Conservation (phyloP, 2,113 vertebrate species). For the Chauna torquata region DNA sequence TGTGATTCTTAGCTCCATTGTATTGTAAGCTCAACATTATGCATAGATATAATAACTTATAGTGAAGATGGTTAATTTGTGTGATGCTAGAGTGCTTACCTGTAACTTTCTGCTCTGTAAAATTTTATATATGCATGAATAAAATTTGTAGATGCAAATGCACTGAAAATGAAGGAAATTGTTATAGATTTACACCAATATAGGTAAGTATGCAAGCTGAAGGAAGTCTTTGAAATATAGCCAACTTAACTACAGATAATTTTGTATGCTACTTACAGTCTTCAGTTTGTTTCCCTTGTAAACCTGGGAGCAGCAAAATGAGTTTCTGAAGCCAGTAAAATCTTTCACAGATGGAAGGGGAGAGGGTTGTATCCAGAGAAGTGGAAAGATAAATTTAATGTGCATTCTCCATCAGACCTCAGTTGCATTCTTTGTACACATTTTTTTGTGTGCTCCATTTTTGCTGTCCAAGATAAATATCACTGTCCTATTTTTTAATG, state of each 20-base stretch:
- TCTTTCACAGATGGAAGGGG: constrained; percentile 23
- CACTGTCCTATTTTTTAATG: constrained; percentile 59
- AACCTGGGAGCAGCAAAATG: constrained; percentile 9
- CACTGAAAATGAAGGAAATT: background rate
- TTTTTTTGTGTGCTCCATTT: constrained; percentile 54
- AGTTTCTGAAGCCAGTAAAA: constrained; percentile 28
- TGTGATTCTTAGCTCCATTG: background rate
- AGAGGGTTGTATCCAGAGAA: constrained; percentile 39
- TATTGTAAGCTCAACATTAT: background rate
- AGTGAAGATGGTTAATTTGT: background rate
- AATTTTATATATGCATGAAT: background rate
- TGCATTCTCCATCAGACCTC: constrained; percentile 54
- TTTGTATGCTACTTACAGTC: background rate
- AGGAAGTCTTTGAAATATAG: background rate
- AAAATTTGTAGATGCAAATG: background rate
- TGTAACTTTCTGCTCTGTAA: background rate
- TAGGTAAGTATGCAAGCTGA: background rate
- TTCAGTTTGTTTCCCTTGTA: background rate
- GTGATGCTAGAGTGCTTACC: background rate
- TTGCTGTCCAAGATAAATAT: constrained; percentile 68
- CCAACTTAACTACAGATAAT: background rate
- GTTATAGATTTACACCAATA: background rate
- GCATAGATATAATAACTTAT: background rate
- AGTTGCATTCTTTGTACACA: constrained; percentile 37
- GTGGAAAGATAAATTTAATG: constrained; percentile 67